Conservation (phyloP, 2,888 invertebrate species). For the Lochmaea capreae region DNA sequence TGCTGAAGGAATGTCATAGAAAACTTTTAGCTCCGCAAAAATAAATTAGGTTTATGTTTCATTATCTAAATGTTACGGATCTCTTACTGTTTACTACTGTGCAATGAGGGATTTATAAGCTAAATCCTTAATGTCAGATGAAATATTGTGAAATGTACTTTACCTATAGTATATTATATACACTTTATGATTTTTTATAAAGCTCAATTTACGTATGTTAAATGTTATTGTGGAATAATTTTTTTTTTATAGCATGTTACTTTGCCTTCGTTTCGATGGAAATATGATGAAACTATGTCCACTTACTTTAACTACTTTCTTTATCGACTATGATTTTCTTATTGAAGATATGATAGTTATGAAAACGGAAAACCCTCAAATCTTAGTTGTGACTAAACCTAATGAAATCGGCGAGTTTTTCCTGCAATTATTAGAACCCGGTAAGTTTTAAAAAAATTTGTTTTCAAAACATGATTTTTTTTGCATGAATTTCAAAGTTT, state of each 20-base stretch:
- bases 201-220: no score
- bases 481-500: neutral
- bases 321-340: constrained; percentile 40
- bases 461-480: neutral
- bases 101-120: no score
- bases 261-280: constrained; percentile 47
- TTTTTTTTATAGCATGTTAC: constrained; percentile 48
- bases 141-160: no score
- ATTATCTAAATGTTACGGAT: no score
- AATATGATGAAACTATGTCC: constrained; percentile 45
- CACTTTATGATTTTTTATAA: no score
- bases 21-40: no score
- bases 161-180: no score
- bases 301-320: constrained; percentile 43
- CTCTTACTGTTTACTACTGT: no score
- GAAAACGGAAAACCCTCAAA: constrained; percentile 35
- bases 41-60: no score
- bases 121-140: no score
- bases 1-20: no score
- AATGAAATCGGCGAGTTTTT: constrained; percentile 41
- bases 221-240: neutral
- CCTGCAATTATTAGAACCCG: constrained; percentile 39
- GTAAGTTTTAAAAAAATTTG: constrained; percentile 28
- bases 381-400: constrained; percentile 43
- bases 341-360: constrained; percentile 44